Evolutionary conservation across 2,113 vertebrate genomes (phyloP).

Genomic region (Epinephelus fuscoguttatus): DNA sequence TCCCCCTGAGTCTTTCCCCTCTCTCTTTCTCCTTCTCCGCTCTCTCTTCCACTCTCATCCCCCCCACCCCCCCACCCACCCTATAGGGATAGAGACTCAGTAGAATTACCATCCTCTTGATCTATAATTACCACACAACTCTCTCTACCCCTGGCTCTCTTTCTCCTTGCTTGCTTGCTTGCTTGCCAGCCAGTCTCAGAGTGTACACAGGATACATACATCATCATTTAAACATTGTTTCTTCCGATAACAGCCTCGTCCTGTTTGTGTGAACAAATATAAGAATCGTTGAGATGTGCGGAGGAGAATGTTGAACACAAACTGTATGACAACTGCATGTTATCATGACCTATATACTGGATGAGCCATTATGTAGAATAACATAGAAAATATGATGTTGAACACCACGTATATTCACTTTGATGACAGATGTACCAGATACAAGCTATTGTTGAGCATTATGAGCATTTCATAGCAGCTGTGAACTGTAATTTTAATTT

Average conservation of each 20-base stretch:
- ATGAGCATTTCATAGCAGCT: background rate
- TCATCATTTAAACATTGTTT: constrained; percentile 24
- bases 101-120: constrained; percentile 82
- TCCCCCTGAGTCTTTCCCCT: constrained; percentile 27
- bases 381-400: background rate
- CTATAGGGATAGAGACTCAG: constrained; percentile 73
- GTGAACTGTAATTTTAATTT: background rate
- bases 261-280: background rate
- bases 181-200: constrained; percentile 52
- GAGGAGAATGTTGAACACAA: background rate
- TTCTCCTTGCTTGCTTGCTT: constrained; percentile 62
- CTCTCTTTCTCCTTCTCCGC: constrained; percentile 5
- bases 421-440: background rate
- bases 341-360: constrained; percentile 19
- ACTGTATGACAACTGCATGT: constrained; percentile 26
- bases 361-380: background rate
- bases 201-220: constrained; percentile 35
- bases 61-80: background rate
- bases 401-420: background rate
- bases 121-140: constrained; percentile 82
- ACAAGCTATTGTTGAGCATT: background rate
- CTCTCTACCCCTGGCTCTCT: constrained; percentile 69
- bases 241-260: background rate
- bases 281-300: background rate
- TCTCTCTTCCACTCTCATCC: constrained; percentile 16